A percentile compares a stretch with the other conserved stretches of the same genome.
phyloP scores from a whole-genome alignment of 37 sponge, comb jelly and placozoan species.

The Tethya wilhelma region DNA sequence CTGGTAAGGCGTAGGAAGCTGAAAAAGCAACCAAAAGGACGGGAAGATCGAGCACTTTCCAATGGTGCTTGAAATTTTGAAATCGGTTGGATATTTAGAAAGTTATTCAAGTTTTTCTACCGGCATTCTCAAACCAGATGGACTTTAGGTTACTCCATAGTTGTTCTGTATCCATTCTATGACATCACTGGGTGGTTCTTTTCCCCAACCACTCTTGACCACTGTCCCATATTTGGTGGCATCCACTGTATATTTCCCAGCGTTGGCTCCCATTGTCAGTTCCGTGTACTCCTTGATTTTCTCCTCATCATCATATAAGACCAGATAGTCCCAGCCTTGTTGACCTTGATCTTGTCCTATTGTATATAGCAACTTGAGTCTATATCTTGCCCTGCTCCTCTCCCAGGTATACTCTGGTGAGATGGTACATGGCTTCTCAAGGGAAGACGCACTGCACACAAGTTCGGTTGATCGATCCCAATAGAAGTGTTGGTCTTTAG shows the following conservation, averaged over 20 bases:
- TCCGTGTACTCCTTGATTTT: constrained; percentile 18
- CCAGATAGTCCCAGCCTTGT: constrained; percentile 55
- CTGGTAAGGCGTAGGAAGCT: no score
- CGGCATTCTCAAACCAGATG: no score
- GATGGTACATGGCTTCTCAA: constrained; percentile 22
- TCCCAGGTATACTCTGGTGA: constrained; percentile 15
- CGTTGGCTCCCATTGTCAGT: background rate
- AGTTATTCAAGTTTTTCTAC: no score
- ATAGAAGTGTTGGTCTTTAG: no score
- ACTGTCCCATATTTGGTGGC: constrained; percentile 61
- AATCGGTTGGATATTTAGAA: no score
- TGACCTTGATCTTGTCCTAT: constrained; percentile 24
- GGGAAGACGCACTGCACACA: background rate
- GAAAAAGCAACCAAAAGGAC: no score
- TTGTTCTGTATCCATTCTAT: background rate
- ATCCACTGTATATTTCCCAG: constrained; percentile 21
- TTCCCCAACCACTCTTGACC: constrained; percentile 73
- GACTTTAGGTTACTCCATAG: background rate
- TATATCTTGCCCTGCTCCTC: background rate
- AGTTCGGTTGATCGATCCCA: constrained; percentile 5
- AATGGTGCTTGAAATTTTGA: no score
- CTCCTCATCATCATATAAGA: constrained; percentile 49
- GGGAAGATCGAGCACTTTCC: no score
- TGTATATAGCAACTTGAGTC: background rate
- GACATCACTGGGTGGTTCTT: constrained; percentile 64